Conservation (phyloP, 2,113 vertebrate genomes). For the Salvelinus namaycush region DNA sequence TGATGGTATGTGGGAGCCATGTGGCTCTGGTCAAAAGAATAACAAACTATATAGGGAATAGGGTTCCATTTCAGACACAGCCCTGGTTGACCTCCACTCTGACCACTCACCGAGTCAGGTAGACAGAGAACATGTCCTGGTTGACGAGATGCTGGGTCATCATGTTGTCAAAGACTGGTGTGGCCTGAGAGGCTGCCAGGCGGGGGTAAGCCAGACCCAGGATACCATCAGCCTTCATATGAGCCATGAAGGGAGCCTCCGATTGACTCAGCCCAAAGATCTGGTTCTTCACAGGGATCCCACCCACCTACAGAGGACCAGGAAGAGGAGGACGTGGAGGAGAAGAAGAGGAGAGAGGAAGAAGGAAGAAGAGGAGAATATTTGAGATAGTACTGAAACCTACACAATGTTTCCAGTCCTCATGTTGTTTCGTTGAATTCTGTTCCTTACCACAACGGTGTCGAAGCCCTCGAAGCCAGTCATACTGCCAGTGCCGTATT, state of each 20-base stretch:
- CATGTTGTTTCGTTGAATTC: not conserved
- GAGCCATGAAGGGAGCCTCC: slow-evolving; percentile 53
- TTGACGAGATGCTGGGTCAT: slow-evolving; percentile 44
- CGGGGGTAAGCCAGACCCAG: slow-evolving; percentile 55
- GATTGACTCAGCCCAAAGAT: slow-evolving; percentile 73
- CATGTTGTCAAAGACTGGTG: slow-evolving; percentile 66
- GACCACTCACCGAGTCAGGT: slow-evolving; percentile 55
- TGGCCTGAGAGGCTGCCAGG: slow-evolving; percentile 41
- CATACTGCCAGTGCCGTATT: slow-evolving; percentile 55
- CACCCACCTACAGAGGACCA: slow-evolving; percentile 42
- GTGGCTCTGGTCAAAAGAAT: too few species aligned
- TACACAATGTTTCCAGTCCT: not conserved
- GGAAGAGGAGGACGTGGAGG: not conserved
- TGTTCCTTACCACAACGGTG: slow-evolving; percentile 50
- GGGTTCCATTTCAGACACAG: too few species aligned
- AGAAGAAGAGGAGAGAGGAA: not conserved
- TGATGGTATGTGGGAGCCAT: too few species aligned
- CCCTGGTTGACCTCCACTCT: not conserved
- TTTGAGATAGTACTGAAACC: too few species aligned
- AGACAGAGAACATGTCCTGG: slow-evolving; percentile 57
- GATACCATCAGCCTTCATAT: slow-evolving; percentile 59
- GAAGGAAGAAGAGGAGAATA: not conserved
- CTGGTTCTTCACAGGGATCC: slow-evolving; percentile 60
- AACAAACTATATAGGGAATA: too few species aligned
- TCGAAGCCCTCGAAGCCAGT: slow-evolving; percentile 59